phyloP scores from a whole-genome alignment of 2,113 vertebrate species.

The Otocyon megalotis region DNA sequence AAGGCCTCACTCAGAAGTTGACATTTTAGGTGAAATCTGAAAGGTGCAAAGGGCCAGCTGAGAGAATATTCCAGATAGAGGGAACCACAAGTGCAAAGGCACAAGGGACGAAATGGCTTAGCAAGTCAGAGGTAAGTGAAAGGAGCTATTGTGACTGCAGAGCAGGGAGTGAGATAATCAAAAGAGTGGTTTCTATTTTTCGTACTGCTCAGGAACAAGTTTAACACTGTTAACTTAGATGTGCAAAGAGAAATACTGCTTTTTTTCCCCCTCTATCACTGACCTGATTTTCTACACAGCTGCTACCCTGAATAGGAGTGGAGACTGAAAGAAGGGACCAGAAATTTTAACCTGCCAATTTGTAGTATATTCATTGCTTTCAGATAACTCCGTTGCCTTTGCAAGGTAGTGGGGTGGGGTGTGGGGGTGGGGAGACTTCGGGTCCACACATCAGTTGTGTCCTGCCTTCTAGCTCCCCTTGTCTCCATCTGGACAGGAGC shows the following conservation, averaged over 20 bases:
- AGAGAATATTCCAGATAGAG: neutral
- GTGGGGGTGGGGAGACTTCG: neutral
- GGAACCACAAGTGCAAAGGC: neutral
- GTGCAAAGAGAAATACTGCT: neutral
- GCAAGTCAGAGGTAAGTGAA: neutral
- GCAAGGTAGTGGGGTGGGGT: neutral
- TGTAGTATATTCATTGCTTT: neutral
- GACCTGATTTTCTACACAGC: conserved; percentile 40
- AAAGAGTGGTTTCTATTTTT: neutral
- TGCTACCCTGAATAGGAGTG: neutral
- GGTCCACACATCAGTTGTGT: neutral
- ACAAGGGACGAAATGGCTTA: neutral
- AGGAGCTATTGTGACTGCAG: neutral
- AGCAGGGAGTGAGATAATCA: neutral
- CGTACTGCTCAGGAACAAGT: neutral
- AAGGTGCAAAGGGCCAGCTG: neutral
- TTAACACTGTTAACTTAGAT: neutral
- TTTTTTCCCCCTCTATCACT: neutral
- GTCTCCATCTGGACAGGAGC: neutral
- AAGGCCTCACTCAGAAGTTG: neutral
- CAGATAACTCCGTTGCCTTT: neutral
- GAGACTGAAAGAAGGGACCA: neutral
- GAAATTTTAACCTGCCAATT: neutral
- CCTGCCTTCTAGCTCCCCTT: neutral
- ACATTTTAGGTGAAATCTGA: neutral